Evolutionary conservation across 2,888 invertebrate genomes (phyloP).

Genomic region (Thalpophila matura): DNA sequence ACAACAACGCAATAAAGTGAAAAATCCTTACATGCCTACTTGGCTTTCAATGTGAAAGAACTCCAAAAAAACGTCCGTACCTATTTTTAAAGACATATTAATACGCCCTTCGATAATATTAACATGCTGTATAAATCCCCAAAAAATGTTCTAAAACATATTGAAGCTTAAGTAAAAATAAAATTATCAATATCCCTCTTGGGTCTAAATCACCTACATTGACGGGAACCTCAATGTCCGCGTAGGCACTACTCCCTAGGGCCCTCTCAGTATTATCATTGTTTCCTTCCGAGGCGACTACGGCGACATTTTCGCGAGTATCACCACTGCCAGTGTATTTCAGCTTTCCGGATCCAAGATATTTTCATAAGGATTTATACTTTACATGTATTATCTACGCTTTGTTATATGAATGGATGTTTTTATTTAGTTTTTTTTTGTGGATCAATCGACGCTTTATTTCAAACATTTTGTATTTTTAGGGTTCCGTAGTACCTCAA

Average conservation of each 20-base stretch:
- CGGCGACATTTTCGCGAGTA: conserved; percentile 49
- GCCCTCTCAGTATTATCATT: conserved; percentile 74
- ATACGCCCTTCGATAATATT: no score
- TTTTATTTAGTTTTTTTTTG: background rate
- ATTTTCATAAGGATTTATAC: conserved; percentile 58
- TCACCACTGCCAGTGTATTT: conserved; percentile 56
- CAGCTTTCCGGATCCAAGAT: conserved; percentile 27
- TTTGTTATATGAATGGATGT: background rate
- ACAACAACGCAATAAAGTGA: no score
- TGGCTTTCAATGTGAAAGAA: no score
- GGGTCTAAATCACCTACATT: conserved; percentile 45
- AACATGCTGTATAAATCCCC: no score
- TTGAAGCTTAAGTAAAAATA: no score
- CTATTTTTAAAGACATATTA: background rate
- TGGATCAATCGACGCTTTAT: no score
- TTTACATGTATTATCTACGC: conserved; percentile 32
- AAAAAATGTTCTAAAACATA: no score
- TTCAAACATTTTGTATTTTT: no score
- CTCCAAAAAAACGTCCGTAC: background rate
- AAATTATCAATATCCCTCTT: background rate
- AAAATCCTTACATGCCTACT: no score
- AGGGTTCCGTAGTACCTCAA: no score
- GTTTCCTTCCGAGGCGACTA: conserved; percentile 59
- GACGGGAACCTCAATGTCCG: conserved; percentile 38
- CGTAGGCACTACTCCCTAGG: conserved; percentile 61